phyloP scores from a whole-genome alignment of 1,140 invertebrate genomes.

The Sminthurinus signatus region DNA sequence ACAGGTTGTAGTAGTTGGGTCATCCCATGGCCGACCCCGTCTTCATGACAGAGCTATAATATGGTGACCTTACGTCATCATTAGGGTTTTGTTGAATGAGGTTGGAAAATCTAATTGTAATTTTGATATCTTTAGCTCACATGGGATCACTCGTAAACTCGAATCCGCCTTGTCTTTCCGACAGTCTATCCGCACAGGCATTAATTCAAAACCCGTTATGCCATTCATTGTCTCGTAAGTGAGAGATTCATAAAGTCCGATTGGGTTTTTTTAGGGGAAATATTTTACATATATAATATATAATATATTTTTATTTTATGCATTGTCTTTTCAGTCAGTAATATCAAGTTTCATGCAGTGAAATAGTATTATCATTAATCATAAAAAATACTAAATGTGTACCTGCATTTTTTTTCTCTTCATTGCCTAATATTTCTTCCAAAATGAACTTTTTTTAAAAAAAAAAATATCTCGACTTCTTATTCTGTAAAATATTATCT shows the following conservation, averaged over 20 bases:
- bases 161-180: not conserved
- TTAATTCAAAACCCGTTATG: conserved; percentile 5
- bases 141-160: conserved; percentile 7
- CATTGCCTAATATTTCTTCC: no score
- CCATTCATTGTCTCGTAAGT: conserved; percentile 10
- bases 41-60: not conserved
- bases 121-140: conserved; percentile 30
- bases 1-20: conserved; percentile 30
- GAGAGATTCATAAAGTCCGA: not conserved
- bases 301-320: not conserved
- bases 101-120: conserved; percentile 26
- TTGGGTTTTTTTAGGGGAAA: not conserved
- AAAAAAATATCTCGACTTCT: no score
- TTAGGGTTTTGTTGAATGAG: not conserved
- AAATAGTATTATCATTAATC: no score
- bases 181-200: not conserved
- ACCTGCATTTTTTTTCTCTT: no score
- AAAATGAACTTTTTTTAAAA: no score
- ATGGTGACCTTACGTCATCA: not conserved
- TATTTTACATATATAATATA: not conserved
- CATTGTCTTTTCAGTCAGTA: not conserved
- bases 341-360: no score
- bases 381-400: no score
- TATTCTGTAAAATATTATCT: no score
- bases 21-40: not conserved